A percentile compares a stretch with the other conserved stretches of the same genome.
These are phyloP conservation scores for Phrynosoma blainvillii DNA, from an alignment of 2,113 vertebrate genomes.

Conservation along the genomic window DNA sequence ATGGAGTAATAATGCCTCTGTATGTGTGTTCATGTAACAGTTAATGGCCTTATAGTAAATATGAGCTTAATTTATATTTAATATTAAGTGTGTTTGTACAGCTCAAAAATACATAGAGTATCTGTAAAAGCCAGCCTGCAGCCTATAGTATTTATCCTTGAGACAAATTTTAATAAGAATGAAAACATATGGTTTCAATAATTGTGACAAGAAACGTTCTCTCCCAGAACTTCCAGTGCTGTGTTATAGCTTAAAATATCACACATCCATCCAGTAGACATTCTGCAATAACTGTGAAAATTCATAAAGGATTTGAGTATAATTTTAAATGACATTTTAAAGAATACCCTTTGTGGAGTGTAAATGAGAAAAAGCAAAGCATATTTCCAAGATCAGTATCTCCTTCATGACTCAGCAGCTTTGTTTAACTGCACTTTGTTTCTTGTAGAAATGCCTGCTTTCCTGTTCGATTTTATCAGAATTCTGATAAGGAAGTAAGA, in stretches of 20 bases:
- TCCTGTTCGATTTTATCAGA: constrained; percentile 48
- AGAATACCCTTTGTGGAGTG: not conserved
- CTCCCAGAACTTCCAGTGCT: not conserved
- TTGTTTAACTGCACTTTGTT: constrained; percentile 32
- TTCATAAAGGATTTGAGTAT: not conserved
- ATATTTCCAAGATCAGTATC: constrained; percentile 42
- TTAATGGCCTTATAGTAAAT: not conserved
- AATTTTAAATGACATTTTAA: not conserved
- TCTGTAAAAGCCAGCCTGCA: not conserved
- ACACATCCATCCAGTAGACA: not conserved
- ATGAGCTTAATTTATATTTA: constrained; percentile 1
- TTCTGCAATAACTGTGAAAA: not conserved
- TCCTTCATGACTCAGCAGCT: constrained; percentile 47
- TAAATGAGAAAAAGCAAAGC: constrained; percentile 14
- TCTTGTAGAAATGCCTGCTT: constrained; percentile 41
- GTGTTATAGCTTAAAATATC: not conserved
- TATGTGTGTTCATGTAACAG: not conserved
- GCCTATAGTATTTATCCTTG: not conserved
- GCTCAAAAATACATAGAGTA: not conserved
- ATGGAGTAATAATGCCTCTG: not conserved
- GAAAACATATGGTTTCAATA: not conserved
- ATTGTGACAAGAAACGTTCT: not conserved
- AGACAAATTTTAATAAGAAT: not conserved
- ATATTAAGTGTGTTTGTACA: not conserved
- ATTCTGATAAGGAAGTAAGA: constrained; percentile 48